Evolutionary conservation across 2,888 invertebrate species (phyloP).

Genomic region (Allacma fusca): DNA sequence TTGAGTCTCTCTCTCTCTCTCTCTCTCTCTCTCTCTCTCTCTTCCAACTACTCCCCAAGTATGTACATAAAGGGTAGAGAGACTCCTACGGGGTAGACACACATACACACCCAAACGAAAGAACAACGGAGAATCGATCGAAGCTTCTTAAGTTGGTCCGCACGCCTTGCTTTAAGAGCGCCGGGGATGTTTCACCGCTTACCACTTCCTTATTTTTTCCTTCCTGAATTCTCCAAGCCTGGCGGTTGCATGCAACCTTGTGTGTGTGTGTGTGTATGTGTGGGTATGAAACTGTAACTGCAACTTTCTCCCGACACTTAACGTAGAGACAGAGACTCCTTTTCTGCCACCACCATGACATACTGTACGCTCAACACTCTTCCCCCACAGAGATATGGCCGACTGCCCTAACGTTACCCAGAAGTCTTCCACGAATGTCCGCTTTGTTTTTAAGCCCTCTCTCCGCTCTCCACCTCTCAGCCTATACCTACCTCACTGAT

Average conservation of each 20-base stretch:
- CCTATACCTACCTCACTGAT: no score
- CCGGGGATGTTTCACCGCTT: slow-evolving; percentile 40
- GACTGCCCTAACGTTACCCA: neutral
- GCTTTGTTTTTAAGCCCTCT: no score
- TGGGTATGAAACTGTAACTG: neutral
- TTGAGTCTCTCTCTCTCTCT: neutral
- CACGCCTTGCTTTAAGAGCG: slow-evolving; percentile 37
- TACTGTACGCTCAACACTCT: neutral
- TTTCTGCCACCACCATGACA: slow-evolving; percentile 1
- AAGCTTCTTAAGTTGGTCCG: slow-evolving; percentile 36
- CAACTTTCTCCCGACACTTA: slow-evolving; percentile 5
- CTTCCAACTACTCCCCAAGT: neutral
- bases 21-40: neutral
- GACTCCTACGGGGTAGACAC: slow-evolving; percentile 9
- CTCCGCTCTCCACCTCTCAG: neutral
- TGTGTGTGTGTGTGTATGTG: neutral
- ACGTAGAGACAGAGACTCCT: slow-evolving; percentile 10
- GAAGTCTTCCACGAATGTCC: neutral
- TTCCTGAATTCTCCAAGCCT: slow-evolving; percentile 21
- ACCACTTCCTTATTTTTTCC: slow-evolving; percentile 42
- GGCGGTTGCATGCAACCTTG: neutral
- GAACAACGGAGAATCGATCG: slow-evolving; percentile 41
- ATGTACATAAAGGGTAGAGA: slow-evolving; percentile 6
- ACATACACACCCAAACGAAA: slow-evolving; percentile 25
- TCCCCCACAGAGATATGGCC: slow-evolving; percentile 1